Evolutionary conservation across 2,797 vertebrate species (phyloP), one percentile per base, ranked within the genome.

Genomic region (Cryptoblepharus egeriae): DNA sequence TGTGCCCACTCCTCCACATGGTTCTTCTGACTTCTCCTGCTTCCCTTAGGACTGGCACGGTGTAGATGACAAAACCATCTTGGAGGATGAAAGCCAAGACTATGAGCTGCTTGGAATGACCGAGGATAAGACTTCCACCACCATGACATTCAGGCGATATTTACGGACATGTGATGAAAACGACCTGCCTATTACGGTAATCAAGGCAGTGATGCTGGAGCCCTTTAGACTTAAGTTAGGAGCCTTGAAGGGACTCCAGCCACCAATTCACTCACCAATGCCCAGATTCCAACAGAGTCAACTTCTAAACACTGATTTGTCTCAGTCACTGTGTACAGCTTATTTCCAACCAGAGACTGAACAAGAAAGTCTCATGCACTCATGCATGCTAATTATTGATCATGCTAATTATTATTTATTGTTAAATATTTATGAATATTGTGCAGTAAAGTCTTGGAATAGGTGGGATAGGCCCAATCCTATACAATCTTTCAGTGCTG

Each of bases 101-200:
- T 97, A 96, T 77, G 92, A 92, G 30, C 93, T 97, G 1, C 89
- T 96, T 20, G 94, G 92, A 24, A 58, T 97, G 28, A 92, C 0
- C 0, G 95, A 97, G 91, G 93, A 88, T 0, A 78, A 94, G 0
- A 90, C 92, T 42, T 95, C 96, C 49, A 97, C 96, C 6, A 92
- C 88, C 12, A 91, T 97, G 94, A 93, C 89, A 8, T 96, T 98
- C 81, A 84, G 90, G 83, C 87, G 92, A 64, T 42, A 93, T 28
- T 93, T 96, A 75, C 58, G 83, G 39, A 90, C 94, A 0, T 96
- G 96, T 28, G 97, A 98, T 81, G 35, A 88, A 12, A 76, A 97
- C 0, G 95, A 97, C 88, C 86, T 81, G 58, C 85, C 93, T 4
- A 97, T 97, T 77, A 94, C 93, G 45, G 97, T 97, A 92, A 96